Percentiles rank a stretch among this genome's conserved stretches.
phyloP scores from a whole-genome alignment of 1,140 invertebrate genomes.

The Laupala kohalensis region DNA sequence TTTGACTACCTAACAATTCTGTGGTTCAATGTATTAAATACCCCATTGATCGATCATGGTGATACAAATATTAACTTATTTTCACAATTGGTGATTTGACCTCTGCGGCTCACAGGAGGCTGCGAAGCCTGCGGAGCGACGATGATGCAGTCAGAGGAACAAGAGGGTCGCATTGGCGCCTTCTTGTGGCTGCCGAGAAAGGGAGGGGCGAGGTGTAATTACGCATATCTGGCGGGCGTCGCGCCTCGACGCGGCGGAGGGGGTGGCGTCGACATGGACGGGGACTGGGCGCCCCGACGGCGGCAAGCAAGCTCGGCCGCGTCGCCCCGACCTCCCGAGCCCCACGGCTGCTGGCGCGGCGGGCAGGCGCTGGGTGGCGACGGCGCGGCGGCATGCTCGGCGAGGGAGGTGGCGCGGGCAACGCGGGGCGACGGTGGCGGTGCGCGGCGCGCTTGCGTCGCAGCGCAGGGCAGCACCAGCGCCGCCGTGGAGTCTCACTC shows the following conservation, averaged over 20 bases:
- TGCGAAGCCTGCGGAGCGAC: no score
- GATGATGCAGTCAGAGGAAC: no score
- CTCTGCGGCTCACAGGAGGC: no score
- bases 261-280: background rate
- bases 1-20: no score
- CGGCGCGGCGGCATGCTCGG: background rate
- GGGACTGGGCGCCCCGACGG: background rate
- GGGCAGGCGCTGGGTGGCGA: background rate
- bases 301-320: conserved; percentile 3
- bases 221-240: conserved; percentile 10
- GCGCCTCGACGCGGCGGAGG: background rate
- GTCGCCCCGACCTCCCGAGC: conserved; percentile 8
- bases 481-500: background rate
- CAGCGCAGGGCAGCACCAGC: background rate
- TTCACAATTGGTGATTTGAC: no score
- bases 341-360: conserved; percentile 10
- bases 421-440: background rate
- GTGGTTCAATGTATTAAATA: no score
- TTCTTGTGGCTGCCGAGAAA: no score
- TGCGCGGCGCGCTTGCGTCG: conserved; percentile 7
- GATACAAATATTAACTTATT: no score
- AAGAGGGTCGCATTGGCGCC: no score
- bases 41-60: no score
- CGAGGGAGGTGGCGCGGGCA: background rate
- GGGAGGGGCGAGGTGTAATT: conserved; percentile 10